These are phyloP conservation scores for Aphelenchoides bicaudatus DNA, from an alignment of 2,888 invertebrate species.

Conservation along the genomic window DNA sequence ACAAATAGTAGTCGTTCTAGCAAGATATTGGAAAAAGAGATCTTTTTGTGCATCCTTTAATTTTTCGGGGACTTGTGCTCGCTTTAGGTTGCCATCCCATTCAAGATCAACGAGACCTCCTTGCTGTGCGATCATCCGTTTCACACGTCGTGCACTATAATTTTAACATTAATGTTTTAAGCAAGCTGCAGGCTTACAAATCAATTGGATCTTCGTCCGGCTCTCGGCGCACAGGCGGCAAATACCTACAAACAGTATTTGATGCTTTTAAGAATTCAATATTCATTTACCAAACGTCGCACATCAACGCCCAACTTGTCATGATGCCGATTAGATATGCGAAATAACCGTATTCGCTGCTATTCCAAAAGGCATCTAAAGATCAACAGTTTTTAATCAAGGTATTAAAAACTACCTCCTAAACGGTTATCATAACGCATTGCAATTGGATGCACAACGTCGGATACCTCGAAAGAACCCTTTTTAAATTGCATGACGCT, in stretches of 20 bases:
- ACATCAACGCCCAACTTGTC: constrained; percentile 94
- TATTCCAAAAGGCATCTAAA: constrained; percentile 99
- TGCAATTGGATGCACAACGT: constrained; percentile 91
- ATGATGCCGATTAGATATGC: constrained; percentile 77
- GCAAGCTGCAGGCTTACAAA: too few relatives aligned
- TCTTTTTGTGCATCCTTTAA: constrained; percentile 37
- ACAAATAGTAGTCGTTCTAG: neutral
- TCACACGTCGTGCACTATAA: constrained; percentile 93
- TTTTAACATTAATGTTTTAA: too few relatives aligned
- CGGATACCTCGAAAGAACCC: constrained; percentile 88
- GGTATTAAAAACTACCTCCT: too few relatives aligned
- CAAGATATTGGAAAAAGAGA: constrained; percentile 31
- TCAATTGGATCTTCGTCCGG: constrained; percentile 80
- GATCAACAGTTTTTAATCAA: too few relatives aligned
- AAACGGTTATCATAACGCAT: constrained; percentile 90
- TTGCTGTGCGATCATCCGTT: constrained; percentile 84
- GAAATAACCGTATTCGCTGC: constrained; percentile 69
- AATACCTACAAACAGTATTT: too few relatives aligned
- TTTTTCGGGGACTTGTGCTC: constrained; percentile 62
- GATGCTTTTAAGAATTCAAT: too few relatives aligned
- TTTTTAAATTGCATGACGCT: constrained; percentile 99
- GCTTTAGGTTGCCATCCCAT: constrained; percentile 94
- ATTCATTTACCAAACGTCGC: constrained; percentile 70
- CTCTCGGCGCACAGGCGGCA: constrained; percentile 79
- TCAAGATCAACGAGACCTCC: constrained; percentile 94